Evolutionary conservation across 2,113 vertebrate species (phyloP).

Genomic region (Chaetodon auriga): DNA sequence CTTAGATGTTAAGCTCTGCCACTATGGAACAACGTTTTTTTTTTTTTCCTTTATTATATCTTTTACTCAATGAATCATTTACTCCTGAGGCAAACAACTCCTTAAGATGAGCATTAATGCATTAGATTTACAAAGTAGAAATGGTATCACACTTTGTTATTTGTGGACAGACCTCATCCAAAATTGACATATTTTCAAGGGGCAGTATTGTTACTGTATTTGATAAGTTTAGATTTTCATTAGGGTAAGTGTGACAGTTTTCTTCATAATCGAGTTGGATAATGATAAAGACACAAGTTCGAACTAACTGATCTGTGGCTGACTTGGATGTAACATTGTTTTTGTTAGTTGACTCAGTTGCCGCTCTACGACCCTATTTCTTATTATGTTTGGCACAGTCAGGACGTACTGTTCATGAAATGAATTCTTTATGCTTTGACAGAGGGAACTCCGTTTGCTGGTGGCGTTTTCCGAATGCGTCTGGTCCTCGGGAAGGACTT

Average conservation of each 20-base stretch:
- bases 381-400: constrained; percentile 25
- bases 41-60: not conserved
- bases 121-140: not conserved
- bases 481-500: constrained; percentile 94
- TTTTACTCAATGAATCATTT: not conserved
- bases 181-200: not conserved
- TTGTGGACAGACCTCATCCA: not conserved
- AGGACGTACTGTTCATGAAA: constrained; percentile 52
- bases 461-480: constrained; percentile 95
- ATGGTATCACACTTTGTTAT: not conserved
- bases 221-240: not conserved
- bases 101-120: not conserved
- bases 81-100: not conserved
- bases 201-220: not conserved
- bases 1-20: not conserved
- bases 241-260: not conserved
- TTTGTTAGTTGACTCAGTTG: constrained; percentile 30
- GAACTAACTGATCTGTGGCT: not conserved
- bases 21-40: not conserved
- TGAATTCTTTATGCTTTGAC: constrained; percentile 77
- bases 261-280: not conserved
- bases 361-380: constrained; percentile 38
- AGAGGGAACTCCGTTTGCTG: constrained; percentile 95
- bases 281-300: not conserved
- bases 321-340: not conserved